Percentiles rank a stretch among this genome's conserved stretches.
Evolutionary conservation across 2,113 vertebrate genomes (phyloP).

Genomic region (Circaetus cinerascens): DNA sequence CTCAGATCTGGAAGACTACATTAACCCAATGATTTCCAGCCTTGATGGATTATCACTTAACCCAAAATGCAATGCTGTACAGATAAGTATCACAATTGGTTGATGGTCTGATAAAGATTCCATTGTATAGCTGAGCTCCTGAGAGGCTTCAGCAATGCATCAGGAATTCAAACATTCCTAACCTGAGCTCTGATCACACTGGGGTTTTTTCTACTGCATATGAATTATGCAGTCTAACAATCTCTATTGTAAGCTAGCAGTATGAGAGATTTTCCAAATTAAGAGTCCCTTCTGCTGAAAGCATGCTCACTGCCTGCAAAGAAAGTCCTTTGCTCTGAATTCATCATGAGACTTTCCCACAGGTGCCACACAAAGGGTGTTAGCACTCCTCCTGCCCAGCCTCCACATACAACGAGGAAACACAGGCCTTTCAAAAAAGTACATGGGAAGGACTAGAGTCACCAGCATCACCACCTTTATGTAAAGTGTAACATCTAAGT

Average conservation of each 20-base stretch:
- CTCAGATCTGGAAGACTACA: not conserved
- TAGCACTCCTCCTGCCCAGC: not conserved
- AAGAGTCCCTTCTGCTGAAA: conserved; percentile 14
- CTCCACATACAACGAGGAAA: not conserved
- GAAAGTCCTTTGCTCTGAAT: not conserved
- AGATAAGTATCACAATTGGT: conserved; percentile 62
- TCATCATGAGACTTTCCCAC: not conserved
- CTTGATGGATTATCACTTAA: conserved; percentile 45
- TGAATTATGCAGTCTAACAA: conserved; percentile 48
- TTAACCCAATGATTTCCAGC: not conserved
- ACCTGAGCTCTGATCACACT: conserved; percentile 5
- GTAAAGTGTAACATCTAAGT: not conserved
- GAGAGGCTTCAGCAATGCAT: not conserved
- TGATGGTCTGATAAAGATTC: conserved; percentile 64
- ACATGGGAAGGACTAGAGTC: not conserved
- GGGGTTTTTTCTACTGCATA: not conserved
- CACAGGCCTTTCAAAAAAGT: not conserved
- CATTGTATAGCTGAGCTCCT: conserved; percentile 35
- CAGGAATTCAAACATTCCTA: conserved; percentile 48
- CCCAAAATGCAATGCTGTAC: conserved; percentile 25
- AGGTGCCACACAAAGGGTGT: not conserved
- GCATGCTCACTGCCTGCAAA: not conserved
- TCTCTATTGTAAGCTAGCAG: not conserved
- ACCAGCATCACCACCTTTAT: not conserved
- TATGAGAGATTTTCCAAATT: not conserved